phyloP scores from a whole-genome alignment of 1,140 invertebrate genomes.

The Musca vetustissima region DNA sequence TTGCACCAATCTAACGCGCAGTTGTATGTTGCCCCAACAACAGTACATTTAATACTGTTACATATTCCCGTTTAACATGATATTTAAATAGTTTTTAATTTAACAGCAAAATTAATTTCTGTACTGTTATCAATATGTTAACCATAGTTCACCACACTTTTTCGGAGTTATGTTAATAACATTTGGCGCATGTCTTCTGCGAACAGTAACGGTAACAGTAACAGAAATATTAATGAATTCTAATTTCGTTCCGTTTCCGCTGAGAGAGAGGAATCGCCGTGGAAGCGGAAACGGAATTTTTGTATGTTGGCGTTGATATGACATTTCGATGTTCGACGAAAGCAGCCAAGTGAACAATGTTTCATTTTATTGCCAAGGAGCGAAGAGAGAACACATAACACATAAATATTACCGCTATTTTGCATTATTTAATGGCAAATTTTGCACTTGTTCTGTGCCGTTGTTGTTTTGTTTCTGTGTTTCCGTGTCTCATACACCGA shows the following conservation, averaged over 20 bases:
- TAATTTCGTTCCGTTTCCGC: neutral
- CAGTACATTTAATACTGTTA: too few relatives aligned
- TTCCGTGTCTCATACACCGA: neutral
- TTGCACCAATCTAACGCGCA: too few relatives aligned
- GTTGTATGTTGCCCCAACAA: too few relatives aligned
- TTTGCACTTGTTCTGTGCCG: slow-evolving; percentile 2
- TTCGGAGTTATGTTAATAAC: too few relatives aligned
- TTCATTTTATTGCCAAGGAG: slow-evolving; percentile 16
- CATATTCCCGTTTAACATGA: too few relatives aligned
- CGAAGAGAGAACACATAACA: neutral
- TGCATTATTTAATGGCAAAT: slow-evolving; percentile 12
- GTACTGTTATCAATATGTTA: too few relatives aligned
- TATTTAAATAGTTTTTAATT: too few relatives aligned
- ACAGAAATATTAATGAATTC: neutral
- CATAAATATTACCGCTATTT: slow-evolving; percentile 13
- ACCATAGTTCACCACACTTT: too few relatives aligned
- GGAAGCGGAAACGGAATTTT: neutral
- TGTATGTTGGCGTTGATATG: neutral
- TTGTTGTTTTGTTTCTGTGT: slow-evolving; percentile 13
- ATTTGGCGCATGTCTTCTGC: too few relatives aligned
- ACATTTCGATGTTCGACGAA: neutral
- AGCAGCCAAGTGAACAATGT: neutral
- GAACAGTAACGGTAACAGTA: too few relatives aligned
- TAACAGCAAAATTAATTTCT: too few relatives aligned
- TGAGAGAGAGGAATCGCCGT: neutral